Percentiles rank a stretch among this genome's conserved stretches.
These are phyloP conservation scores for Phortica variegata DNA, from an alignment of 1,140 invertebrate genomes.

Conservation along the genomic window DNA sequence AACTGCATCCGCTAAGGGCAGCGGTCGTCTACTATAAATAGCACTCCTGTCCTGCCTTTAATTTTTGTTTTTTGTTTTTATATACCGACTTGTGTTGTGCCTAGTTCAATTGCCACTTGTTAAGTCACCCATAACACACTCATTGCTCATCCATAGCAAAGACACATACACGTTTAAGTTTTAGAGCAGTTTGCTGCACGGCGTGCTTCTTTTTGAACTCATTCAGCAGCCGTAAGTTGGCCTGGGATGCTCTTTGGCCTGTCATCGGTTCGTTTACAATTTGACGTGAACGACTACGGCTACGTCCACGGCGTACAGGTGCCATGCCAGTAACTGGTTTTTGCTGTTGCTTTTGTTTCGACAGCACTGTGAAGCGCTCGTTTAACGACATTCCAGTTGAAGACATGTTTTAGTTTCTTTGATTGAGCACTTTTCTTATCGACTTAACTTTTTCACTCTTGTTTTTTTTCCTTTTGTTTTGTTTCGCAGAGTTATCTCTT, in stretches of 20 bases:
- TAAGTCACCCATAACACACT: conserved; percentile 14
- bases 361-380: conserved; percentile 46
- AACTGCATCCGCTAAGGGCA: neutral
- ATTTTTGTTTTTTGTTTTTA: conserved; percentile 5
- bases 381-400: conserved; percentile 49
- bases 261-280: conserved; percentile 23
- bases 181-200: conserved; percentile 44
- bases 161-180: conserved; percentile 54
- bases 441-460: neutral
- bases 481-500: neutral
- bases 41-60: conserved; percentile 7
- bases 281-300: conserved; percentile 31
- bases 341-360: conserved; percentile 25
- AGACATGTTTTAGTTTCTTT: conserved; percentile 23
- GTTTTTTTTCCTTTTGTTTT: neutral
- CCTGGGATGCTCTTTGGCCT: conserved; percentile 24
- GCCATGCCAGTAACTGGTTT: conserved; percentile 4
- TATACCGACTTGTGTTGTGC: neutral
- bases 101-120: conserved; percentile 12
- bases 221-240: conserved; percentile 44
- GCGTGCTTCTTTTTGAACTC: conserved; percentile 50
- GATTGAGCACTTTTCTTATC: neutral
- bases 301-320: conserved; percentile 15
- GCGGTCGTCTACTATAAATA: conserved; percentile 10
- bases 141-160: conserved; percentile 19